phyloP scores from a whole-genome alignment of 2,113 vertebrate species.

The Chloropsis hardwickii region DNA sequence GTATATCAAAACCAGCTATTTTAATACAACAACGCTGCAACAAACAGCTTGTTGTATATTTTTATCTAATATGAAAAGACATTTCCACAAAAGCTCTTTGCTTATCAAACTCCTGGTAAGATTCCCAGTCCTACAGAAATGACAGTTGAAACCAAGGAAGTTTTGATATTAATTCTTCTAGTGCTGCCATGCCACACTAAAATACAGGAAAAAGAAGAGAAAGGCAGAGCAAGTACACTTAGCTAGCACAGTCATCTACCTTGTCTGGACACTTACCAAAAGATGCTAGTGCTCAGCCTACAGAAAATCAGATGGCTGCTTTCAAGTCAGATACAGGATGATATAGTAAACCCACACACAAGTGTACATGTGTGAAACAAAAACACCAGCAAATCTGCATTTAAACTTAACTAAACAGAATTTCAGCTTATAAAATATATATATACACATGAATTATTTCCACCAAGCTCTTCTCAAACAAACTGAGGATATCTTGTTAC shows the following conservation, averaged over 20 bases:
- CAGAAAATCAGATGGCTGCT: constrained; percentile 36
- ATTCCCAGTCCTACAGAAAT: neutral
- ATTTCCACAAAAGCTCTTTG: neutral
- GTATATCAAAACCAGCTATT: neutral
- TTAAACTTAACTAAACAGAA: constrained; percentile 22
- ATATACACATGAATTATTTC: neutral
- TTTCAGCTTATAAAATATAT: neutral
- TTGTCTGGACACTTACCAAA: neutral
- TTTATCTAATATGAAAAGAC: neutral
- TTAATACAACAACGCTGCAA: neutral
- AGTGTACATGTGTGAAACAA: neutral
- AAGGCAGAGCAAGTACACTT: neutral
- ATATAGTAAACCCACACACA: neutral
- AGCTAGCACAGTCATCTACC: neutral
- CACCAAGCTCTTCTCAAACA: neutral
- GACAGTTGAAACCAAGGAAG: neutral
- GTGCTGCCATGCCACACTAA: neutral
- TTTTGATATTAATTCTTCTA: neutral
- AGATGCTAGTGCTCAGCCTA: neutral
- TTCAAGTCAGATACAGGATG: constrained; percentile 6
- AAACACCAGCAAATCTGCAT: neutral
- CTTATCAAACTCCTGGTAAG: neutral
- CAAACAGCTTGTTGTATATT: neutral
- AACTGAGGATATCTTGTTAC: neutral
- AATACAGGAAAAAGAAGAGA: neutral